Percentiles rank a stretch among this genome's conserved stretches.
Evolutionary conservation across 2,113 vertebrate species (phyloP).

Genomic region (Electrona antarctica): DNA sequence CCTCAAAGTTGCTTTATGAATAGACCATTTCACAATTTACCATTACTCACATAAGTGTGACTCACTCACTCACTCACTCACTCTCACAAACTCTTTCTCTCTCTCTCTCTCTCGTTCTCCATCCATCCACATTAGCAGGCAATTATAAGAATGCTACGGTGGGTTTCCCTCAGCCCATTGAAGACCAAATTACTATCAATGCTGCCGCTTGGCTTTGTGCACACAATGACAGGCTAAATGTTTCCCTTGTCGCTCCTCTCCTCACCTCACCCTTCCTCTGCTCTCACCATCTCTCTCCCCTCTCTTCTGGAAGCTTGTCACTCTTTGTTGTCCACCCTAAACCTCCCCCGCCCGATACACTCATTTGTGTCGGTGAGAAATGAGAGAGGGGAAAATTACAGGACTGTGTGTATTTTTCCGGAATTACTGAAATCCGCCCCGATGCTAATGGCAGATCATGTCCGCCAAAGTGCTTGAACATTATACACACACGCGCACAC

Average conservation of each 20-base stretch:
- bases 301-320: slow-evolving; percentile 63
- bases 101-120: no score
- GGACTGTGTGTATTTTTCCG: slow-evolving; percentile 85
- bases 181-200: slow-evolving; percentile 81
- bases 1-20: background rate
- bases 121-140: slow-evolving; percentile 64
- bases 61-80: background rate
- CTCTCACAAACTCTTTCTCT: no score
- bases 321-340: slow-evolving; percentile 33
- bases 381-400: slow-evolving; percentile 80
- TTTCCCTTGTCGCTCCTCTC: slow-evolving; percentile 66
- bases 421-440: slow-evolving; percentile 89
- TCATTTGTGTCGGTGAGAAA: slow-evolving; percentile 62
- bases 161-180: slow-evolving; percentile 75
- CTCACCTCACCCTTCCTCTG: slow-evolving; percentile 46
- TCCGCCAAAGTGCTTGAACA: slow-evolving; percentile 88
- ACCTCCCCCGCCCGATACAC: slow-evolving; percentile 8
- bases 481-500: slow-evolving; percentile 73
- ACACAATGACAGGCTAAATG: slow-evolving; percentile 77
- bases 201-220: slow-evolving; percentile 70
- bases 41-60: no score
- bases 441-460: slow-evolving; percentile 97
- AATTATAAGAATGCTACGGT: slow-evolving; percentile 81
- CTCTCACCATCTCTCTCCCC: slow-evolving; percentile 46
- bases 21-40: no score